Percentiles rank a stretch among this genome's conserved stretches.
Conservation (phyloP, 2,797 vertebrate species). For the Synaphobranchus kaupii region DNA sequence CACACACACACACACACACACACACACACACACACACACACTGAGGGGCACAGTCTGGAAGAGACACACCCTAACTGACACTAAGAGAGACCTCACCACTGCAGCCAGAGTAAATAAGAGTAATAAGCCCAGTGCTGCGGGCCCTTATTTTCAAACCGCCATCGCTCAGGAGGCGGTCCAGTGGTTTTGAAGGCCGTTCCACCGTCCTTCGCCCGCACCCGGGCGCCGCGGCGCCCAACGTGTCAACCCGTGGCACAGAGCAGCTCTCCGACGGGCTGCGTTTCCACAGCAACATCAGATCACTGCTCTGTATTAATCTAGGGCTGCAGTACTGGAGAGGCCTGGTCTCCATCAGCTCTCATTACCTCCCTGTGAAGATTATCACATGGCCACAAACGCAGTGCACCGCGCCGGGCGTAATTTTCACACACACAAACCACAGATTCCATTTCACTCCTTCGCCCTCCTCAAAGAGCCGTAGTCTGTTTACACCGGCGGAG, state of each 20-base stretch:
- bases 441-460: too few species aligned
- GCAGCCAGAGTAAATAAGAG: neutral
- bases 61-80: too few species aligned
- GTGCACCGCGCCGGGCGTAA: neutral
- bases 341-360: neutral
- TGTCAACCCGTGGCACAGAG: neutral
- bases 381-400: neutral
- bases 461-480: conserved; percentile 6
- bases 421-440: neutral
- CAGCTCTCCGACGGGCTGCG: neutral
- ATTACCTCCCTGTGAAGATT: conserved; percentile 21
- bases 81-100: neutral
- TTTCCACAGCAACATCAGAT: conserved; percentile 21
- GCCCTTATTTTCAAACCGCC: neutral
- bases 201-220: neutral
- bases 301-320: neutral
- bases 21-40: conserved; percentile 19
- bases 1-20: neutral
- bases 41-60: conserved; percentile 4
- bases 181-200: neutral
- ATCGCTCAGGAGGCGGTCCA: neutral
- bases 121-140: neutral
- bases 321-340: neutral
- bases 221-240: neutral
- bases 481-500: neutral